Conservation (phyloP, 2,797 vertebrate genomes). For the Melopsittacus undulatus region DNA sequence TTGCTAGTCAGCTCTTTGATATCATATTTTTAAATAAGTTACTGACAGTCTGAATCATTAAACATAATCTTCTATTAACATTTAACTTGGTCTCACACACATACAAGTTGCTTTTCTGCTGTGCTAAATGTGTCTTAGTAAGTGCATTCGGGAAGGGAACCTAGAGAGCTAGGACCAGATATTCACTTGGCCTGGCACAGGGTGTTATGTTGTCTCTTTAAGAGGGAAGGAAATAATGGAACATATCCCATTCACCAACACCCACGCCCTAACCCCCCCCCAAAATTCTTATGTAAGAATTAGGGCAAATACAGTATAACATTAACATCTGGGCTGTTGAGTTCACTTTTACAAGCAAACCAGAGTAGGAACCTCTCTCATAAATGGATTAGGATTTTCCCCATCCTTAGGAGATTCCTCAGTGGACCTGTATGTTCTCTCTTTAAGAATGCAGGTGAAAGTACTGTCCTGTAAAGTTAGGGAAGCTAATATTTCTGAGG, state of each 20-base stretch:
- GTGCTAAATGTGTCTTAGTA: background rate
- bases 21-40: background rate
- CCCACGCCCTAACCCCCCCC: too few species aligned
- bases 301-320: background rate
- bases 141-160: background rate
- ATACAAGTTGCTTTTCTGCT: background rate
- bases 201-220: rapidly evolving
- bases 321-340: background rate
- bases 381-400: background rate
- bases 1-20: background rate
- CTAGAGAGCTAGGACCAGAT: background rate
- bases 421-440: background rate
- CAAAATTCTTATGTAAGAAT: background rate
- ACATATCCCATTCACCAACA: background rate
- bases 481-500: background rate
- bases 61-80: background rate
- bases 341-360: background rate
- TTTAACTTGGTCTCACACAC: background rate
- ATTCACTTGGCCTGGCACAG: background rate
- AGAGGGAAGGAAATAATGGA: background rate
- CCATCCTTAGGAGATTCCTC: background rate
- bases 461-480: background rate
- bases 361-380: background rate
- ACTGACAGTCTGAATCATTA: background rate
- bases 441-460: background rate